Evolutionary conservation across 2,888 invertebrate genomes (phyloP), one percentile per base, ranked within the genome.

Genomic region (Spatulosminthurus flaviceps): DNA sequence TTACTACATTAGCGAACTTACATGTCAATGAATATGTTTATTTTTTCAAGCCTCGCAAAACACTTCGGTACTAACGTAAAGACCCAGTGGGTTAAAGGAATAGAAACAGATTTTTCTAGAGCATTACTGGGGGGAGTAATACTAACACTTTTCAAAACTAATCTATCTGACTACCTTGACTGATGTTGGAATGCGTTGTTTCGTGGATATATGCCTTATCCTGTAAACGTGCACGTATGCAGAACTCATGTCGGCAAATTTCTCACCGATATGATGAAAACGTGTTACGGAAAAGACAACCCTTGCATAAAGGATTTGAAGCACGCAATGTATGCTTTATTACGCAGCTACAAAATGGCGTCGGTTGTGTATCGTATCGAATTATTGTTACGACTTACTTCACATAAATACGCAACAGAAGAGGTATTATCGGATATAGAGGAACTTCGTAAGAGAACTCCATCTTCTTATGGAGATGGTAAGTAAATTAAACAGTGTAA

Each of bases 81-180:
- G 9, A 21, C 21, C 22, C 13, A 16, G 19, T 13, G 41, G 24
- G n/a, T 71, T 24, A 41, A 2, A 22, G 1, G 71, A 11, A 22
- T 71, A 4, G 71, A 71, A 34, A 71, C 43, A n/a, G 71, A 71
- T 21, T 71, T 71, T n/a, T 71, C 71, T 0, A n/a, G 42, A n/a
- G 42, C 71, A 5, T 13, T 71, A 22, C 0, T 71, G 0, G 22
- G 22, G 2, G 34, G 29, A n/a, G 71, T 71, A 1, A 1, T 71
- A 1, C 22, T 5, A 28, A 13, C 24, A 5, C 13, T 71, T 43
- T 42, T 41, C 24, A 1, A 16, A n/a, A 71, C 41, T 1, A 42
- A 71, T 41, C 4, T n/a, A 7, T 16, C 5, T 9, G 71, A 71
- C 0, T 67, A 19, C 29, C 19, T 67, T 0, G 13, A 28, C 11